Evolutionary conservation across 2,797 vertebrate species (phyloP).

Genomic region (Novumbra hubbsi): DNA sequence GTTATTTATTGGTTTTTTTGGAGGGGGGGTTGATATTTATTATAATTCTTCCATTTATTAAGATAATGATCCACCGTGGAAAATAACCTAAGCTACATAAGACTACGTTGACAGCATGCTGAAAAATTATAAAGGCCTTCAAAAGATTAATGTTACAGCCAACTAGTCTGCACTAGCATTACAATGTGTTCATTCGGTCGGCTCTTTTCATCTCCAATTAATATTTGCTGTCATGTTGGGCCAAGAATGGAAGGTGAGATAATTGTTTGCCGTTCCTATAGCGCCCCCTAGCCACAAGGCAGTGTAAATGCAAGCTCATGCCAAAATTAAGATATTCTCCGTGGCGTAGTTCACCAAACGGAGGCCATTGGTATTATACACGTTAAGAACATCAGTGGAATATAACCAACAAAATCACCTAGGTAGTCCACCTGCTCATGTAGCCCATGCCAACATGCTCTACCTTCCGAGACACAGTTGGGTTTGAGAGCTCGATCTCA

Average conservation of each 20-base stretch:
- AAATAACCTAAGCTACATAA: too few relatives aligned
- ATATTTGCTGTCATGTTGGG: slow-evolving; percentile 1
- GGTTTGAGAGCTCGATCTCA: too few relatives aligned
- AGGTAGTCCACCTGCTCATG: neutral
- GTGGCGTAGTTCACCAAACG: neutral
- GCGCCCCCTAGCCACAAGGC: slow-evolving; percentile 64
- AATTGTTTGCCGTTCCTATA: slow-evolving; percentile 54
- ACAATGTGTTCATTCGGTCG: neutral
- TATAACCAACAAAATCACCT: neutral
- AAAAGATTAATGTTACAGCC: neutral
- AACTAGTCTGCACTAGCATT: neutral
- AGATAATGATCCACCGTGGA: too few relatives aligned
- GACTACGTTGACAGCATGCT: too few relatives aligned
- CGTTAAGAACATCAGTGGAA: neutral
- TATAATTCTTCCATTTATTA: too few relatives aligned
- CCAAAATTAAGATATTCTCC: neutral
- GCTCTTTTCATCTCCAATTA: neutral
- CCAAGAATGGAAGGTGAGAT: neutral
- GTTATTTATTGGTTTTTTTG: too few relatives aligned
- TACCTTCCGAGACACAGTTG: neutral
- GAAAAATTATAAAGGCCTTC: neutral
- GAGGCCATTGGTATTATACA: neutral
- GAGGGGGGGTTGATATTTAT: too few relatives aligned
- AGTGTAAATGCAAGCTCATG: slow-evolving; percentile 55
- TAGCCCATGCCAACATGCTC: neutral